phyloP scores from a whole-genome alignment of 2,888 invertebrate species.

The Synanthedon vespiformis region DNA sequence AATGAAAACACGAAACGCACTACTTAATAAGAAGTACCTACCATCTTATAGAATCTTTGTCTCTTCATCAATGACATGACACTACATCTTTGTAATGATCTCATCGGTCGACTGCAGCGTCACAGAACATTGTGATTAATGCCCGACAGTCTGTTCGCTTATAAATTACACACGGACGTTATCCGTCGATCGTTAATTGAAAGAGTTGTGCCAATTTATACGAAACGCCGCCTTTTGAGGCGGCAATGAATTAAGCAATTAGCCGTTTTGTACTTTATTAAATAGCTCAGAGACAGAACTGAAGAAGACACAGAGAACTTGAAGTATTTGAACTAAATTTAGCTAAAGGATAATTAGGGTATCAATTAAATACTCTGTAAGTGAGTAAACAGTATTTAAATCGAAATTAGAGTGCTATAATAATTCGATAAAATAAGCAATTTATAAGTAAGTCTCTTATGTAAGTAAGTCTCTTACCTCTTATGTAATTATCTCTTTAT shows the following conservation, averaged over 20 bases:
- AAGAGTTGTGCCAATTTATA: conserved; percentile 48
- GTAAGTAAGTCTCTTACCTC: no score
- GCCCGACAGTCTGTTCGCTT: conserved; percentile 26
- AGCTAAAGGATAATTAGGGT: no score
- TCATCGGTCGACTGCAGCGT: conserved; percentile 32
- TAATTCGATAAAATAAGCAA: no score
- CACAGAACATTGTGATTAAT: conserved; percentile 41
- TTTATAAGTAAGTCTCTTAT: no score
- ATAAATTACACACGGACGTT: conserved; percentile 37
- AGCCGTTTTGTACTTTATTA: conserved; percentile 13
- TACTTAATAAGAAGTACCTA: not conserved
- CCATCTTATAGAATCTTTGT: conserved; percentile 7
- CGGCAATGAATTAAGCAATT: conserved; percentile 52
- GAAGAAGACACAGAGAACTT: no score
- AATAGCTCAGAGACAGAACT: conserved; percentile 2
- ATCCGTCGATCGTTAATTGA: conserved; percentile 56
- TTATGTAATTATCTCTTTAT: no score
- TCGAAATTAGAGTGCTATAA: no score
- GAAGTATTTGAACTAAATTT: no score
- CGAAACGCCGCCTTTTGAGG: conserved; percentile 20
- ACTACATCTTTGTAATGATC: conserved; percentile 24
- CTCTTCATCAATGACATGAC: conserved; percentile 10
- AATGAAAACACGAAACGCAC: no score
- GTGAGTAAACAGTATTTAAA: no score
- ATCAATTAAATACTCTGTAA: no score